These are phyloP conservation scores for Synaphobranchus kaupii DNA, from an alignment of 2,797 vertebrate genomes.

Conservation along the genomic window DNA sequence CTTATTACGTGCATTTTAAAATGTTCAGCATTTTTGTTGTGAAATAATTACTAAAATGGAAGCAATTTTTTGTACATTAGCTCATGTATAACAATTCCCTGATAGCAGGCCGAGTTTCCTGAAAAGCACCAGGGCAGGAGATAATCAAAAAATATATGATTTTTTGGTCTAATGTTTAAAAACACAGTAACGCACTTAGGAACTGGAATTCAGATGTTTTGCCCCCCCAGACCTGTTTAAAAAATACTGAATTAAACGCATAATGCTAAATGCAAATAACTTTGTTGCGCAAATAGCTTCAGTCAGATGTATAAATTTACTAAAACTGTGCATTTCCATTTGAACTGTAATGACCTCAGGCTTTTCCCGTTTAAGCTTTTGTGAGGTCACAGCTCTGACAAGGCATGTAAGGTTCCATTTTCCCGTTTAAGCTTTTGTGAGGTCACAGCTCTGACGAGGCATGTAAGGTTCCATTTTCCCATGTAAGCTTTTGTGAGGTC, in stretches of 20 bases:
- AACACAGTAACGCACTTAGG: background rate
- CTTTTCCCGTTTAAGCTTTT: background rate
- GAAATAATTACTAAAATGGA: background rate
- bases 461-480: no score
- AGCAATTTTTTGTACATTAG: background rate
- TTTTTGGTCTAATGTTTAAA: background rate
- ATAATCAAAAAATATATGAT: background rate
- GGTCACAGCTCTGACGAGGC: no score
- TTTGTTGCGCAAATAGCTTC: background rate
- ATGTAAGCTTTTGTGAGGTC: no score
- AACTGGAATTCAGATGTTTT: constrained; percentile 1
- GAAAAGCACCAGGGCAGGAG: background rate
- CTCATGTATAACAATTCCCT: background rate
- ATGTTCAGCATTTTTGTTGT: background rate
- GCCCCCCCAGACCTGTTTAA: background rate
- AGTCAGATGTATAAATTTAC: constrained; percentile 14
- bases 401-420: background rate
- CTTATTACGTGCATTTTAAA: constrained; percentile 12
- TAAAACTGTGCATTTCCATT: constrained; percentile 12
- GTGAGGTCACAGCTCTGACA: constrained; percentile 5
- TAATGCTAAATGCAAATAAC: background rate
- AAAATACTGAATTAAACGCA: background rate
- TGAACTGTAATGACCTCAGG: constrained; percentile 23
- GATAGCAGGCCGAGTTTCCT: background rate
- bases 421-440: no score